Evolutionary conservation across 2,113 vertebrate genomes (phyloP).

Genomic region (Engystomops pustulosus): DNA sequence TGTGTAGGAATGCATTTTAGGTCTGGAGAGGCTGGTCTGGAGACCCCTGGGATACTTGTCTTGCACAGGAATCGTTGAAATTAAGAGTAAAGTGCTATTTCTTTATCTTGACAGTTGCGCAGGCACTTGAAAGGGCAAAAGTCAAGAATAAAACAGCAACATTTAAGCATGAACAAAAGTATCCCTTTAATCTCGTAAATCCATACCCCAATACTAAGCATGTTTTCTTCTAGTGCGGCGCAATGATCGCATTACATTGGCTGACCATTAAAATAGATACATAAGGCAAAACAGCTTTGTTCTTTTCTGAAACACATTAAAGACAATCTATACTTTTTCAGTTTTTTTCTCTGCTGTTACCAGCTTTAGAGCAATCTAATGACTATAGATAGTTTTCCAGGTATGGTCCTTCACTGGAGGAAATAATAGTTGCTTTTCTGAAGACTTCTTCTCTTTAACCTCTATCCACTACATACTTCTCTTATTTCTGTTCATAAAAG

Average conservation of each 20-base stretch:
- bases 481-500: too few species aligned
- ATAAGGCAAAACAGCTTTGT: not conserved
- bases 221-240: not conserved
- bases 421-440: too few species aligned
- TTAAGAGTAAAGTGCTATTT: slow-evolving; percentile 17
- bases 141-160: slow-evolving; percentile 2
- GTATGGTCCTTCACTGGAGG: too few species aligned
- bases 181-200: not conserved
- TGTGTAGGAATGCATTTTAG: slow-evolving; percentile 23
- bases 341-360: too few species aligned
- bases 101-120: not conserved
- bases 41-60: not conserved
- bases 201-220: not conserved
- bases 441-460: too few species aligned
- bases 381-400: too few species aligned
- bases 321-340: too few species aligned
- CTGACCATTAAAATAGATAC: not conserved
- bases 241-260: not conserved
- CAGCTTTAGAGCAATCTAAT: too few species aligned
- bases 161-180: not conserved
- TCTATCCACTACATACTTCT: too few species aligned
- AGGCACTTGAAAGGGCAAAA: slow-evolving; percentile 1
- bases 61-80: not conserved
- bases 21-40: slow-evolving; percentile 11
- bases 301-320: not conserved